These are phyloP conservation scores for Rhopalosiphum nymphaeae DNA, from an alignment of 2,888 invertebrate species.

Conservation along the genomic window DNA sequence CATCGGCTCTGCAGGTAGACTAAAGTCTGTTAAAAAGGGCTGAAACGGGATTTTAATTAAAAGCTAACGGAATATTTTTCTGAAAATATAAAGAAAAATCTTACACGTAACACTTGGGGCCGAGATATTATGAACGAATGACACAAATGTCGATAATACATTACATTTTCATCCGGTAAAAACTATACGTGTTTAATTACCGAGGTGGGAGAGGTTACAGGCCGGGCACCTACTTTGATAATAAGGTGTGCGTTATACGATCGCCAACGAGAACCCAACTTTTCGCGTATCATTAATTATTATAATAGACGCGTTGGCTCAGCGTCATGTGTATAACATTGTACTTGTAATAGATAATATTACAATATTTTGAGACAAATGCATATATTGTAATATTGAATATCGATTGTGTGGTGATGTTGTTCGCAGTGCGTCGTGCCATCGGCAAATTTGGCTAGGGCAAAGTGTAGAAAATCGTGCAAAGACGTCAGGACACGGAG, in stretches of 20 bases:
- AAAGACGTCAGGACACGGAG: constrained; percentile 63
- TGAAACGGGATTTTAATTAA: constrained; percentile 1
- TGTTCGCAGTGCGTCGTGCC: constrained; percentile 36
- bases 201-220: too few species aligned
- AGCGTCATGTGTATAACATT: neutral
- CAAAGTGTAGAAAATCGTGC: constrained; percentile 57
- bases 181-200: neutral
- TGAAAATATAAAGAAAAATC: neutral
- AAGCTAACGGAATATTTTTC: neutral
- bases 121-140: neutral
- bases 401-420: neutral
- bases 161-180: neutral
- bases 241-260: neutral
- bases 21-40: neutral
- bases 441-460: constrained; percentile 18
- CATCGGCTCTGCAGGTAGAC: neutral
- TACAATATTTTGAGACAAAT: constrained; percentile 9
- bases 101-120: neutral
- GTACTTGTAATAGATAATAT: neutral
- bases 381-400: neutral
- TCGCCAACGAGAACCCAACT: neutral
- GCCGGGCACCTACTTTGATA: neutral
- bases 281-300: neutral
- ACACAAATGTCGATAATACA: too few species aligned
- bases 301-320: neutral